Evolutionary conservation across 2,113 vertebrate genomes (phyloP), one percentile per base, ranked within the genome.

Genomic region (Pycnonotus jocosus): DNA sequence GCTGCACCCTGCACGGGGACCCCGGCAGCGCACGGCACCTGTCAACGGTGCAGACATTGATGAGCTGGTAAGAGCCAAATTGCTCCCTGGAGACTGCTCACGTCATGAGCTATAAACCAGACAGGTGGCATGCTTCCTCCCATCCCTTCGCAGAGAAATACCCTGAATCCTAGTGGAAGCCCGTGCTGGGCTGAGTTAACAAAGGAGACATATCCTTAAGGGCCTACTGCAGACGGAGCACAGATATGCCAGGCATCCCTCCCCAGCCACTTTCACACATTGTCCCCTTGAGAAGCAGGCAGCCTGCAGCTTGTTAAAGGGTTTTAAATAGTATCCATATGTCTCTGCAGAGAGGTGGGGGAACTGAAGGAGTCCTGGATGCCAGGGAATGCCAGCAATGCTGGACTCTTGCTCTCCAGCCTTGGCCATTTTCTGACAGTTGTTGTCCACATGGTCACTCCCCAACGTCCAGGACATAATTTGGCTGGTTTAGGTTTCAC

Each of bases 41-140:
- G 98, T 95, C 96, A 98, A 98, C 14, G 98, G 98, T 3, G 97
- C 98, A 14, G 99, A 99, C 97, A 99, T 99, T 3, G 99, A 99
- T 6, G 99, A 99, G 92, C 98, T 99, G 98, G 99, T 99, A 97
- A 98, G 98, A 81, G 73, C 71, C 64, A 69, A 69, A 93, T 47
- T 66, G 45, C 44, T 87, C 80, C 76, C 57, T 1, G 20, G 66
- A 65, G 84, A 65, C 68, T 40, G 30, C 62, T 95, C 57, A 13
- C 57, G 42, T 86, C 28, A 0, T 17, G 66, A 86, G 60, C 78
- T 90, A 37, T 8, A 86, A 92, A 93, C 23, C 16, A 68, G 92
- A 85, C 94, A 93, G 95, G 90, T 93, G 95, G 58, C 31, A 12
- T 0, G 3, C 61, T 74, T 80, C 60, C 47, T 88, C 31, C 68